Percentiles rank a stretch among this genome's conserved stretches.
These are phyloP conservation scores for Glossophaga mutica DNA, from an alignment of 2,797 vertebrate species.

Conservation along the genomic window DNA sequence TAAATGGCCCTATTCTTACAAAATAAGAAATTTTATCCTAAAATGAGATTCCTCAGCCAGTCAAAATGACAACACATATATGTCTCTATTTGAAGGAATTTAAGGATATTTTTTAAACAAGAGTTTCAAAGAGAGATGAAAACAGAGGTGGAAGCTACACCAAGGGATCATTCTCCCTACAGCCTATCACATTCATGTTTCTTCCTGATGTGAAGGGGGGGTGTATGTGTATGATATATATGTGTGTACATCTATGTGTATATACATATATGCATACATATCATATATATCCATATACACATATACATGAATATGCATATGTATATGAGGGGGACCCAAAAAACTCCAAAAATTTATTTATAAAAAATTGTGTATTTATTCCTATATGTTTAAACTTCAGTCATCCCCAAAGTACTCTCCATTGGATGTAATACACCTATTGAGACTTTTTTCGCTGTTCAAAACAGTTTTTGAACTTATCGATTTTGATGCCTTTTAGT, in stretches of 20 bases:
- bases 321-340: no score
- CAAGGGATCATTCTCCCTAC: not conserved
- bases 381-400: not conserved
- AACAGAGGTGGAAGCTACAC: not conserved
- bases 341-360: not conserved
- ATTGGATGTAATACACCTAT: not conserved
- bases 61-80: not conserved
- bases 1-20: not conserved
- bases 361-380: not conserved
- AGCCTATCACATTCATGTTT: not conserved
- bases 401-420: not conserved
- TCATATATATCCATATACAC: not conserved
- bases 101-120: not conserved
- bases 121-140: not conserved
- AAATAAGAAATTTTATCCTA: not conserved
- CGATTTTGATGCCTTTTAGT: not conserved
- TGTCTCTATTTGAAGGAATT: not conserved
- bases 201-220: not conserved
- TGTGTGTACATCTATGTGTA: not conserved
- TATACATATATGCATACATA: not conserved
- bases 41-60: not conserved
- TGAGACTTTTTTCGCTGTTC: not conserved
- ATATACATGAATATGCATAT: no score
- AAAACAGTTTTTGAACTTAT: not conserved
- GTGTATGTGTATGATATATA: not conserved